Evolutionary conservation across 2,113 vertebrate species (phyloP), one percentile per base, ranked within the genome.

Genomic region (Azemiops feae): DNA sequence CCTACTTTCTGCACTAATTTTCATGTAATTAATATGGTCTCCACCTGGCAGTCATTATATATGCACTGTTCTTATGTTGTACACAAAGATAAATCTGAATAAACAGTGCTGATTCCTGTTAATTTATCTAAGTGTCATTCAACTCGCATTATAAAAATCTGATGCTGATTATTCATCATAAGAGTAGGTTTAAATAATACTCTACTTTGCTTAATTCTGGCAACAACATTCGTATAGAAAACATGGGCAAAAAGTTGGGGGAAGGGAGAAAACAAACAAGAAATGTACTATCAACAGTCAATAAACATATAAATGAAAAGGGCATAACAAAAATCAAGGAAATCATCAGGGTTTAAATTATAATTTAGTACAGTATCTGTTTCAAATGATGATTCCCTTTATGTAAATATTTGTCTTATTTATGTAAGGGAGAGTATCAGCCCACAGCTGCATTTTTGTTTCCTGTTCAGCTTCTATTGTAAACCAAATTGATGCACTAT

Each of bases 121-220:
- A 94, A 91, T 93, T 90, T 93, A 86, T 30, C 43, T 90, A 55
- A 16, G 81, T 94, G 95, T 94, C 91, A 91, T 34, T 52, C 91
- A 86, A 69, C 86, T 91, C 94, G 0, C 34, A 27, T 91, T 95
- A 92, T 91, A 93, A 93, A 74, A 53, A 22, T 4, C 93, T 87
- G 50, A 25, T 91, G 45, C 18, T 34, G 91, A 55, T 94, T 94
- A 57, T 25, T 89, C 43, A 64, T 91, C 86, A 87, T 92, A 88
- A 93, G 22, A 93, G 95, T 91, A 94, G 94, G 88, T 23, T 0
- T n/a, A 95, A 94, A 3, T 22, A 91, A 55, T 86, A 60, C 88
- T 87, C 81, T 47, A 54, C 47, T 94, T 86, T 89, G 81, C 30
- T 4, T 25, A 91, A 43, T 57, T 86, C 43, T 93, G 81, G 94